Base-by-base conservation (phyloP, 2,888 invertebrate species). In the Acleris sparsana region DNA sequence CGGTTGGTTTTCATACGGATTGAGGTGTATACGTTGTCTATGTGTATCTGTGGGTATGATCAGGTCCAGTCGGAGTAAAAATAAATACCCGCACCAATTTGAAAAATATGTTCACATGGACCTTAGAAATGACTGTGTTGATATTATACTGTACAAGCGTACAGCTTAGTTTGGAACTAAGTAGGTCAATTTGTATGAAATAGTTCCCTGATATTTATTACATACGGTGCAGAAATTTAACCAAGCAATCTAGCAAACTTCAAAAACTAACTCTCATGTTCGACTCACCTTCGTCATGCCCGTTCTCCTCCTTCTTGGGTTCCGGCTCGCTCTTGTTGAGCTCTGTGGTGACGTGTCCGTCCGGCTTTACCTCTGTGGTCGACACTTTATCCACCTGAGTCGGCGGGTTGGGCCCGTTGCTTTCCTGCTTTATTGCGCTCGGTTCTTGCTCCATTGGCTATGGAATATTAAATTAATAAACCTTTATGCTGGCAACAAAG, bases 351-450 rank as follows among this genome's bases (percentile, higher is more conserved):
- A 80, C 71, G 39, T 74, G 78, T 0, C 81, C 80, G 7, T 89
- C 88, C 0, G 83, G 76, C 68, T 87, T 87, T 4, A 85, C 86
- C 2, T 92, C 92, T 0, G 87, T 88, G 0, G 92, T 92, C 22
- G 92, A 90, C 4, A 92, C 89, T 53, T 89, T 90, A 75, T 91
- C 92, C 25, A 92, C 92, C 62, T 91, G 92, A 0, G 92, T 92
- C 0, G 92, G 92, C 0, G 90, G 83, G 67, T 88, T 88, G 0
- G 89, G 89, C 0, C 91, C 92, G 53, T 87, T 89, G 6, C 80
- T 69, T 63, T 90, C 92, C 0, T 75, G 49, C 69, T 92, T 91
- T 1, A 84, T 76, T 9, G 77, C 76, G 7, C 70, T 75, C 46
- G 79, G 83, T 4, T 89, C 89, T 67, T 85, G 86, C 1, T 90